Evolutionary conservation across 1,140 invertebrate species (phyloP).

Genomic region (Bilobella aurantiaca): DNA sequence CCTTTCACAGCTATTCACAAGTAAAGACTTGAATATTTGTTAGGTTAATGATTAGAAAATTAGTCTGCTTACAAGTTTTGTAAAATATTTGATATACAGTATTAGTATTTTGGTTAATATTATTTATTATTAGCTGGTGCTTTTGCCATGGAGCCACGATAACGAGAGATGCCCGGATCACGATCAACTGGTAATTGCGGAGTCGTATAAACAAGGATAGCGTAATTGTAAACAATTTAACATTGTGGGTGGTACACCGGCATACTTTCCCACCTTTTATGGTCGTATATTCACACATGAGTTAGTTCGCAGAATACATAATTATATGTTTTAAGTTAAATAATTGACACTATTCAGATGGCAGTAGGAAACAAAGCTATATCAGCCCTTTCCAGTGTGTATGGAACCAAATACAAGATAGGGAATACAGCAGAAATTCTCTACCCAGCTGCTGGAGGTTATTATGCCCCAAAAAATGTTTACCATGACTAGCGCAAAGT

Average conservation of each 20-base stretch:
- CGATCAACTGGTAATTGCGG: slow-evolving; percentile 25
- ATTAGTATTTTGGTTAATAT: background rate
- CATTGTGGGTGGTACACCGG: too few relatives aligned
- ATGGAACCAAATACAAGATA: slow-evolving; percentile 28
- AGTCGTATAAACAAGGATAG: too few relatives aligned
- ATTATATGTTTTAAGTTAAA: background rate
- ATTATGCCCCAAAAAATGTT: too few relatives aligned
- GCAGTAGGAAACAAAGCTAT: slow-evolving; percentile 23
- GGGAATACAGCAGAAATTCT: slow-evolving; percentile 27
- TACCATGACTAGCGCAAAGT: too few relatives aligned
- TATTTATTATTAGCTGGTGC: slow-evolving; percentile 12
- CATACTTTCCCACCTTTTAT: too few relatives aligned
- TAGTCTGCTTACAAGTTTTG: too few relatives aligned
- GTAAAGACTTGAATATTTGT: too few relatives aligned
- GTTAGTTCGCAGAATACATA: background rate
- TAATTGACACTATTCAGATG: background rate
- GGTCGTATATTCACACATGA: background rate
- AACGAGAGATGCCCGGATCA: slow-evolving; percentile 12
- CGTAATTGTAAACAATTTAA: too few relatives aligned
- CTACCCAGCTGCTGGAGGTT: slow-evolving; percentile 24
- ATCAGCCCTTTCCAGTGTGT: slow-evolving; percentile 11
- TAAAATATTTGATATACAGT: too few relatives aligned
- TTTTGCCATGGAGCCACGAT: slow-evolving; percentile 28
- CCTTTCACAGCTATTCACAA: slow-evolving; percentile 80
- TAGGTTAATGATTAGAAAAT: too few relatives aligned